Evolutionary conservation across 2,888 invertebrate genomes (phyloP).

Genomic region (Scaptomyza polygonia): DNA sequence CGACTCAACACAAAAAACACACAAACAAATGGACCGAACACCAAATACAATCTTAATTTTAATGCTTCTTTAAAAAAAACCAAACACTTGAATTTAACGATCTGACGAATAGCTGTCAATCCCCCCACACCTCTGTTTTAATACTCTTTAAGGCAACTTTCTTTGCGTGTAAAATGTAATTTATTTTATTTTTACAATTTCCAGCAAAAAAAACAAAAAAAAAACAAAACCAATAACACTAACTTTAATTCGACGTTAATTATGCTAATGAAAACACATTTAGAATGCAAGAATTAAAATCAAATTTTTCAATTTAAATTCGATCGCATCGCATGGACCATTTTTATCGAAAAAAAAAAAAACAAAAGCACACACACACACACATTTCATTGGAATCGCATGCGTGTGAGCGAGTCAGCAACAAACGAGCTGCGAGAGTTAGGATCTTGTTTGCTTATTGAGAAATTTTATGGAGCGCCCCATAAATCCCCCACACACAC

Average conservation of each 20-base stretch:
- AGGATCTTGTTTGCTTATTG: constrained; percentile 68
- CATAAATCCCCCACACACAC: constrained; percentile 52
- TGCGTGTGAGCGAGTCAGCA: constrained; percentile 18
- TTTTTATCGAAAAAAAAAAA: constrained; percentile 81
- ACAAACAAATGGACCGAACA: constrained; percentile 31
- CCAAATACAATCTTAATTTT: constrained; percentile 42
- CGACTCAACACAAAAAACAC: constrained; percentile 38
- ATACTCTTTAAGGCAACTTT: constrained; percentile 38
- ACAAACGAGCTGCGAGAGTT: constrained; percentile 16
- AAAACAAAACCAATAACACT: constrained; percentile 35
- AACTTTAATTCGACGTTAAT: constrained; percentile 77
- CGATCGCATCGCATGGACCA: constrained; percentile 82
- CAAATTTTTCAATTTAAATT: constrained; percentile 82
- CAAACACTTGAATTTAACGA: constrained; percentile 55
- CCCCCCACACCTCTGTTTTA: not conserved
- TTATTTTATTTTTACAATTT: constrained; percentile 70
- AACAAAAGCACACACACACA: too few relatives aligned
- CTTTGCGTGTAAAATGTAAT: constrained; percentile 63
- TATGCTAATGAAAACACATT: constrained; percentile 83
- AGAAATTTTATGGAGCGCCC: constrained; percentile 60
- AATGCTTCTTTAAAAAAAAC: constrained; percentile 54
- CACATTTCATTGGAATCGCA: constrained; percentile 79
- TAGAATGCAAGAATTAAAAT: constrained; percentile 80
- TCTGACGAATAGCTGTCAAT: constrained; percentile 74
- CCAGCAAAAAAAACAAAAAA: constrained; percentile 11